A percentile compares a stretch with the other conserved stretches of the same genome.
Conservation (phyloP, 2,113 vertebrate species). For the Antennarius striatus region DNA sequence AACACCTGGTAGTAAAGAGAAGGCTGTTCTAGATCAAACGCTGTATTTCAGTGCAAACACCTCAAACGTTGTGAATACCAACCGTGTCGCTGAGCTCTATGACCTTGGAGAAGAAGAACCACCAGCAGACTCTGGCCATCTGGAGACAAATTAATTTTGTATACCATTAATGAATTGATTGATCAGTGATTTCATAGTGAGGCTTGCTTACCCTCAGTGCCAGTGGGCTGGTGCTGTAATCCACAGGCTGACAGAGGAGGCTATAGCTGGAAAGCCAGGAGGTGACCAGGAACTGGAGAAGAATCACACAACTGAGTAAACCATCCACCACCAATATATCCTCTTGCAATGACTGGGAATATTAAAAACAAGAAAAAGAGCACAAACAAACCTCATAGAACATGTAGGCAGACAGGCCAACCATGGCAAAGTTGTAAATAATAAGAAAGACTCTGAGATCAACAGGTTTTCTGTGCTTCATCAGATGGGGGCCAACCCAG, state of each 20-base stretch:
- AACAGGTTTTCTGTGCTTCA: slow-evolving; percentile 49
- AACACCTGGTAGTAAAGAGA: slow-evolving; percentile 73
- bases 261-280: slow-evolving; percentile 78
- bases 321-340: background rate
- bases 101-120: slow-evolving; percentile 84
- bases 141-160: slow-evolving; percentile 43
- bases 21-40: background rate
- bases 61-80: background rate
- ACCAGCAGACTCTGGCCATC: slow-evolving; percentile 86
- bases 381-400: slow-evolving; percentile 76
- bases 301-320: background rate
- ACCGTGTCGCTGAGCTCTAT: slow-evolving; percentile 78
- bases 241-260: slow-evolving; percentile 80
- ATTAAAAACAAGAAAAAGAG: background rate
- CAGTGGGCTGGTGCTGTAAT: slow-evolving; percentile 74
- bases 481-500: slow-evolving; percentile 67
- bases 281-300: slow-evolving; percentile 78
- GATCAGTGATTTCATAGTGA: background rate
- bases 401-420: slow-evolving; percentile 76
- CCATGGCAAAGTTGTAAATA: slow-evolving; percentile 73
- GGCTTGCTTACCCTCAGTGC: slow-evolving; percentile 74
- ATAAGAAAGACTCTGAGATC: slow-evolving; percentile 71
- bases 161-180: background rate
- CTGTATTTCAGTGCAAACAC: background rate
- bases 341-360: background rate